Percentiles rank a stretch among this genome's conserved stretches.
These are phyloP conservation scores for Oasisia sp. DNA, from an alignment of 2,888 invertebrate species.

Conservation along the genomic window DNA sequence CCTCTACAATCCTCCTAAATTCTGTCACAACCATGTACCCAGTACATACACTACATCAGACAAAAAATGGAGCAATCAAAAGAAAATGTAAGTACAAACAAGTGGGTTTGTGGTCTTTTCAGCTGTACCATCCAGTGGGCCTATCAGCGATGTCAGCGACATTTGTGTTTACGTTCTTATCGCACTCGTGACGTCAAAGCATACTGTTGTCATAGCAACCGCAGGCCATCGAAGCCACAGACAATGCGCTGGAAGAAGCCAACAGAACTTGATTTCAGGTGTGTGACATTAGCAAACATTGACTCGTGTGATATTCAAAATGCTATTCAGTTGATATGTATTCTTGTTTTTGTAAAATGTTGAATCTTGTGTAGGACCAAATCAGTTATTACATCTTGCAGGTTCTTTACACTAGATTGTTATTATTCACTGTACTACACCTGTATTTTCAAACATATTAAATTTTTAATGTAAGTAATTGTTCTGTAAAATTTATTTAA, in stretches of 20 bases:
- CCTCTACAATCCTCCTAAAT: not conserved
- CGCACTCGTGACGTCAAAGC: not conserved
- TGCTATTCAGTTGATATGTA: not conserved
- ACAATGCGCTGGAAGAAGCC: not conserved
- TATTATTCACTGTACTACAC: too few species aligned
- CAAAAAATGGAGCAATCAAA: not conserved
- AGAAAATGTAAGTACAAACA: not conserved
- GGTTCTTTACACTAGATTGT: too few species aligned
- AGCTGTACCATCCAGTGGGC: slow-evolving; percentile 9
- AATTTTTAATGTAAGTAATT: too few species aligned
- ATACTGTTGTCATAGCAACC: not conserved
- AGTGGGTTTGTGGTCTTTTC: not conserved
- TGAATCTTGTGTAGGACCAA: too few species aligned
- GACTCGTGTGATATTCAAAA: too few species aligned
- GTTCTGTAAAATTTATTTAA: too few species aligned
- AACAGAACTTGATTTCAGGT: slow-evolving; percentile 22
- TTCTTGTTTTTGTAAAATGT: not conserved
- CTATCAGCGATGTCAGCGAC: not conserved
- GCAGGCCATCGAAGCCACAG: slow-evolving; percentile 26
- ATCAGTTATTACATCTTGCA: too few species aligned
- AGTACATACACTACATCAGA: not conserved
- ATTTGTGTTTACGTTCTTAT: not conserved
- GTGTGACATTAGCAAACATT: too few species aligned
- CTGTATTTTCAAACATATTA: too few species aligned
- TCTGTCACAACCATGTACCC: not conserved